Evolutionary conservation across 2,797 vertebrate genomes (phyloP).

Genomic region (Phataginus tetradactyla): DNA sequence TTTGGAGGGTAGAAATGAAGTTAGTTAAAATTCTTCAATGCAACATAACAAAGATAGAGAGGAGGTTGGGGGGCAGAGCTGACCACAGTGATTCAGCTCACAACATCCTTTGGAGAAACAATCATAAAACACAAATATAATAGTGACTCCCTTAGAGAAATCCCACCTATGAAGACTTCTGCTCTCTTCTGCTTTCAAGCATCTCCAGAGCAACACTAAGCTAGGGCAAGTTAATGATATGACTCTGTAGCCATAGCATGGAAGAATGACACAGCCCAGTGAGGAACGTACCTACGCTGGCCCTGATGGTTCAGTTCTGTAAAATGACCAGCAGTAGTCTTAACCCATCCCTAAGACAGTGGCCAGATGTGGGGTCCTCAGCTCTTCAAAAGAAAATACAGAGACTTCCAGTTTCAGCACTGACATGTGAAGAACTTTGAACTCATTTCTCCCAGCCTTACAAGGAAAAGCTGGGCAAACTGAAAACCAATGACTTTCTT

Average conservation of each 20-base stretch:
- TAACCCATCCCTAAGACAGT: background rate
- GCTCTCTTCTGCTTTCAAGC: conserved; percentile 72
- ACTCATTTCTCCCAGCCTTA: background rate
- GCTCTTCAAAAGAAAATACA: background rate
- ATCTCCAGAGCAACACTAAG: background rate
- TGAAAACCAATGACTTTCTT: background rate
- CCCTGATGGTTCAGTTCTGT: background rate
- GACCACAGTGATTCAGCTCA: conserved; percentile 70
- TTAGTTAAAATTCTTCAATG: conserved; percentile 71
- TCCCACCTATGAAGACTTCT: conserved; percentile 55
- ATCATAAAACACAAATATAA: conserved; percentile 80
- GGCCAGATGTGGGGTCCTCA: background rate
- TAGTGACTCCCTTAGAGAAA: conserved; percentile 72
- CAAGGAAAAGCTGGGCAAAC: background rate
- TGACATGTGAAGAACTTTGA: background rate
- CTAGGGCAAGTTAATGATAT: conserved; percentile 55
- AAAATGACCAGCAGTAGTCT: background rate
- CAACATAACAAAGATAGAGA: background rate
- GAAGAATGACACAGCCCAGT: background rate
- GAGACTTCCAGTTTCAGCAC: background rate
- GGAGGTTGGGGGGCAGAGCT: background rate
- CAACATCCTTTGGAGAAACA: conserved; percentile 65
- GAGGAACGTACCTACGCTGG: background rate
- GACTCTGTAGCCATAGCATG: background rate
- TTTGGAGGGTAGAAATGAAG: background rate